Conservation (phyloP, 1,140 invertebrate species). For the Polyergus mexicanus region DNA sequence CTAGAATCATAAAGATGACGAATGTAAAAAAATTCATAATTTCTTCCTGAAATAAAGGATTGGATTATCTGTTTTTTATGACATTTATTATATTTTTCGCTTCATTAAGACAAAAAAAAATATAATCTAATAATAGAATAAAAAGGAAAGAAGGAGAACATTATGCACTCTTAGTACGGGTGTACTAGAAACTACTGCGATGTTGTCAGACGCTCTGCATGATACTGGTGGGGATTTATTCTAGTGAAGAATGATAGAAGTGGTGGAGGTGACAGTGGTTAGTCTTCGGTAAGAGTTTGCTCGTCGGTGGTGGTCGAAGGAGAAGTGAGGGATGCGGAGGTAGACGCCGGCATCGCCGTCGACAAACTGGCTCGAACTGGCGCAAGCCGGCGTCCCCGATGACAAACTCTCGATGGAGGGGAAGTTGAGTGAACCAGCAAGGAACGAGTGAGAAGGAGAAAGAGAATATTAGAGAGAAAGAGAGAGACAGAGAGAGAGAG, state of each 20-base stretch:
- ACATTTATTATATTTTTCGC: not conserved
- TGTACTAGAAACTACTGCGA: constrained; percentile 16
- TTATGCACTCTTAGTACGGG: not conserved
- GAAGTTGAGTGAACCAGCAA: constrained; percentile 17
- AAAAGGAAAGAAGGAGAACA: not conserved
- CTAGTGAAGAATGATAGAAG: constrained; percentile 18
- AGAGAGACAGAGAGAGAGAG: constrained; percentile 48
- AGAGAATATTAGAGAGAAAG: not conserved
- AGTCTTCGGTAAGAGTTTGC: constrained; percentile 22
- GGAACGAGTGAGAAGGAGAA: constrained; percentile 3
- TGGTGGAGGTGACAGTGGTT: constrained; percentile 52
- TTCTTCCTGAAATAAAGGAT: not conserved
- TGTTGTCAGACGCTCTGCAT: constrained; percentile 28
- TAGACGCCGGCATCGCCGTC: constrained; percentile 54
- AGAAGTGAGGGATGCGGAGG: constrained; percentile 51
- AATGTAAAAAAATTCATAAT: not conserved
- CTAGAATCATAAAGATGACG: not conserved
- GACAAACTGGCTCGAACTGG: constrained; percentile 82
- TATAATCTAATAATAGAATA: not conserved
- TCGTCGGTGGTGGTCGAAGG: constrained; percentile 18
- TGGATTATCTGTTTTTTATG: not conserved
- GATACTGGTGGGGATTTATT: constrained; percentile 30
- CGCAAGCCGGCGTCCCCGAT: constrained; percentile 74
- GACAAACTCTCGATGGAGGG: constrained; percentile 54
- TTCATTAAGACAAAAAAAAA: not conserved